Evolutionary conservation across 2,113 vertebrate species (phyloP).

Genomic region (Carlito syrichta): DNA sequence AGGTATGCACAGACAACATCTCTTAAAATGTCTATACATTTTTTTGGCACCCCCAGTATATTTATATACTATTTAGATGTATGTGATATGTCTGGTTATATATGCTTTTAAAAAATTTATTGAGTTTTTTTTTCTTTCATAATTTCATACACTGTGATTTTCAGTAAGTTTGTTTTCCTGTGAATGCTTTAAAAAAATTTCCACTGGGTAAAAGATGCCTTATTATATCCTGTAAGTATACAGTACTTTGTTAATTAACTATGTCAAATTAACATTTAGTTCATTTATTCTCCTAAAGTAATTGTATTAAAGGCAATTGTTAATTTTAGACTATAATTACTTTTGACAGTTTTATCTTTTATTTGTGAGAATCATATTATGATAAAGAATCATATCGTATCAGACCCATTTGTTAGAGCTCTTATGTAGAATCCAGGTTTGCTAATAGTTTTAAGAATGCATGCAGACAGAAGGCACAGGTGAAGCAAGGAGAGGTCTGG

Average conservation of each 20-base stretch:
- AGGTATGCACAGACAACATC: too few relatives aligned
- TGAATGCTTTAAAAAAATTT: not conserved
- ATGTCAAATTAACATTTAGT: not conserved
- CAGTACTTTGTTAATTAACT: not conserved
- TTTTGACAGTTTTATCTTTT: conserved; percentile 24
- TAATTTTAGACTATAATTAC: not conserved
- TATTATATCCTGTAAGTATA: not conserved
- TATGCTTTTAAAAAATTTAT: not conserved
- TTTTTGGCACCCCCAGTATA: too few relatives aligned
- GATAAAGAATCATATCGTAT: too few relatives aligned
- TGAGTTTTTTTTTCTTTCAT: not conserved
- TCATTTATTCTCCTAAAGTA: not conserved
- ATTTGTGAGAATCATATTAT: not conserved
- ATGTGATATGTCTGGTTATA: not conserved
- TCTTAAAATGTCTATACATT: too few relatives aligned
- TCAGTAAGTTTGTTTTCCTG: not conserved
- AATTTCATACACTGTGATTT: not conserved
- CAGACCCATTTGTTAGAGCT: not conserved
- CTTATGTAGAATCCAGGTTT: not conserved
- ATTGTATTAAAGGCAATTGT: not conserved
- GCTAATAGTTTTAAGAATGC: not conserved
- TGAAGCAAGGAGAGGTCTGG: not conserved
- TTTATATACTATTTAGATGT: not conserved
- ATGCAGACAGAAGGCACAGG: not conserved
- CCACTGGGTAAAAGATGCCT: not conserved